Base-by-base conservation (phyloP, 1,140 invertebrate species). In the Portunus trituberculatus region DNA sequence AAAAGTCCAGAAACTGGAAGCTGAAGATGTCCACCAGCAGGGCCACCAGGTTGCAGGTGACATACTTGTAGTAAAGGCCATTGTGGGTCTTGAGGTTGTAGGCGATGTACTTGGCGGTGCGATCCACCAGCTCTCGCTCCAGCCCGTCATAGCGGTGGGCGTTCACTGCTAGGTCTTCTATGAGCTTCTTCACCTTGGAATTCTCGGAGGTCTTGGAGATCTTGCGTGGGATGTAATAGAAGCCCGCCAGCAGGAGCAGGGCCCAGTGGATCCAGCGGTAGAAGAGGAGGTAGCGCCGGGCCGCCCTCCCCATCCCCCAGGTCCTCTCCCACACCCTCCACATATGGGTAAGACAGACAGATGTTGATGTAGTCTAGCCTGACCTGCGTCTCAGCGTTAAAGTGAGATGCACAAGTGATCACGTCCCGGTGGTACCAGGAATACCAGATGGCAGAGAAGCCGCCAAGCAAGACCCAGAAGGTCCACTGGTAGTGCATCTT, bases 401-500 rank as follows among this genome's bases (percentile, higher is more conserved):
- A 95, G 87, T 95, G 95, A 48, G 95, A 95, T 12, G 95, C 95
- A 91, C 95, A 95, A n/a, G 95, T 95, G 59, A 95, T 95, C 25
- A 95, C 95, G 76, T 95, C 95, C 52, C 95, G 82, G 76, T 95
- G 95, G 82, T 95, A 95, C 95, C 95, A 95, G 12, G 91, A 95
- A 84, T 95, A 95, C 95, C 95, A 95, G 39, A 95, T 91, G 82
- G 95, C 59, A 29, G 95, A 95, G 95, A 95, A 95, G 91, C 95
- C 95, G 45, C 95, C 95, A 16, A 95, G 82, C 29, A 95, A 76
- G 87, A 95, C 92, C 95, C 95, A 95, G 32, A 95, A 95, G 52
- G 95, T 95, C 95, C 95, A 95, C 52, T 95, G 95, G 95, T 95
- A 95, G 92, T 95, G 95, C 95, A 95, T 95, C 95, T 93, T 95